A percentile compares a stretch with the other conserved stretches of the same genome.
These are phyloP conservation scores for Megalops cyprinoides DNA, from an alignment of 2,797 vertebrate species.

Conservation along the genomic window DNA sequence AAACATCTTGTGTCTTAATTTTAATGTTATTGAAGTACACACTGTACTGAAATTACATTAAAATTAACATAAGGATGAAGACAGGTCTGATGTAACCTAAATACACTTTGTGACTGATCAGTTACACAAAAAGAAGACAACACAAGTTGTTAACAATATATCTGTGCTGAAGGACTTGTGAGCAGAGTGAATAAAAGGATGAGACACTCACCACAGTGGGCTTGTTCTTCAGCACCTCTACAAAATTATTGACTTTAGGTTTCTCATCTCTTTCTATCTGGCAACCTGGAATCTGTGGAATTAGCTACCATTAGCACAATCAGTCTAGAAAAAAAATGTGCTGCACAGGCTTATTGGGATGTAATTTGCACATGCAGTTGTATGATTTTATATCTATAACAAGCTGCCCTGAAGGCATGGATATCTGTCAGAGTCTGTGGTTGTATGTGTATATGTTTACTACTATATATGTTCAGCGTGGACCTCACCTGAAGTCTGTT, in stretches of 20 bases:
- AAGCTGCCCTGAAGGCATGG: too few species aligned
- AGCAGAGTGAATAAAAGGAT: neutral
- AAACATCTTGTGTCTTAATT: too few species aligned
- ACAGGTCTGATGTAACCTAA: neutral
- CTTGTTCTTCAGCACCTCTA: conserved; percentile 51
- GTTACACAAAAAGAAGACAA: neutral
- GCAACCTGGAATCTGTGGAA: conserved; percentile 66
- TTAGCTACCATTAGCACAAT: neutral
- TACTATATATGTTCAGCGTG: neutral
- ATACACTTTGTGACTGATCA: neutral
- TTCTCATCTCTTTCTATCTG: conserved; percentile 34
- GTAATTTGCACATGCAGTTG: too few species aligned
- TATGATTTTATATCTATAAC: too few species aligned
- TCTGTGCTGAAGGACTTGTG: neutral
- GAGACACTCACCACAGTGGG: conserved; percentile 61
- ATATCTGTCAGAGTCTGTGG: neutral
- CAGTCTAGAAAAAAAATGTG: neutral
- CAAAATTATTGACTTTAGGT: conserved; percentile 47
- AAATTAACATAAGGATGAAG: neutral
- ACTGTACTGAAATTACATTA: neutral
- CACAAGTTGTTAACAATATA: neutral
- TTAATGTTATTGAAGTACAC: too few species aligned
- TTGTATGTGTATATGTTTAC: neutral
- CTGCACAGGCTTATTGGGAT: too few species aligned
- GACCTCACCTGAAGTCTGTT: conserved; percentile 57